These are phyloP conservation scores for Pterobdella sp. DNA, from an alignment of 2,888 invertebrate species.

Conservation along the genomic window DNA sequence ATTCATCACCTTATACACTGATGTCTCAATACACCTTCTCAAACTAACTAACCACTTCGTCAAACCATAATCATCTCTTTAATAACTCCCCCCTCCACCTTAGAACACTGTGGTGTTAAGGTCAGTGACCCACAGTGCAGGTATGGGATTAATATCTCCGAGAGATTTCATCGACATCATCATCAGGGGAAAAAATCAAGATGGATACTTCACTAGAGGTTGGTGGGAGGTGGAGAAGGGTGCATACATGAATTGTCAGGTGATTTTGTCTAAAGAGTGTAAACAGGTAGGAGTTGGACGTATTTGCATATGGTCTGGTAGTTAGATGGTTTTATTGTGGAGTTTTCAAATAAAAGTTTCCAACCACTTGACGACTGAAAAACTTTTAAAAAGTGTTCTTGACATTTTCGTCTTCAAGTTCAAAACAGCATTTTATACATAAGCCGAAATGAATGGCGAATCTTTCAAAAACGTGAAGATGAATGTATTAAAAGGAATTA, in stretches of 20 bases:
- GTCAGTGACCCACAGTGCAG: slow-evolving; percentile 73
- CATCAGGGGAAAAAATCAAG: slow-evolving; percentile 35
- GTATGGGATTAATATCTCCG: slow-evolving; percentile 38
- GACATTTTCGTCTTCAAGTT: no score
- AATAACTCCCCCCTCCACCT: neutral
- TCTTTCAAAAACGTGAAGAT: no score
- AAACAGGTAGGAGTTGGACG: neutral
- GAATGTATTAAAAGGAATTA: no score
- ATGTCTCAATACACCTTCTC: no score
- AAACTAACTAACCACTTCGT: neutral
- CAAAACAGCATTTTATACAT: no score
- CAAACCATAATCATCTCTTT: neutral
- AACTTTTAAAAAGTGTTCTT: no score
- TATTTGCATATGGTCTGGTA: neutral
- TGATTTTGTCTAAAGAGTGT: neutral
- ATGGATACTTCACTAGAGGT: slow-evolving; percentile 36
- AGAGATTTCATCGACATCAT: slow-evolving; percentile 38
- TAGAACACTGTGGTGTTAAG: slow-evolving; percentile 66
- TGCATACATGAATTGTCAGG: slow-evolving; percentile 26
- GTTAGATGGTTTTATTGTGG: no score
- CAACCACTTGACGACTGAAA: no score
- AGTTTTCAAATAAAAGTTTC: no score
- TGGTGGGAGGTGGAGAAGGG: slow-evolving; percentile 21
- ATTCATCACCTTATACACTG: no score
- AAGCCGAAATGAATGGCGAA: no score